Base-by-base conservation (phyloP, 2,888 invertebrate genomes). In the Encarsia formosa region DNA sequence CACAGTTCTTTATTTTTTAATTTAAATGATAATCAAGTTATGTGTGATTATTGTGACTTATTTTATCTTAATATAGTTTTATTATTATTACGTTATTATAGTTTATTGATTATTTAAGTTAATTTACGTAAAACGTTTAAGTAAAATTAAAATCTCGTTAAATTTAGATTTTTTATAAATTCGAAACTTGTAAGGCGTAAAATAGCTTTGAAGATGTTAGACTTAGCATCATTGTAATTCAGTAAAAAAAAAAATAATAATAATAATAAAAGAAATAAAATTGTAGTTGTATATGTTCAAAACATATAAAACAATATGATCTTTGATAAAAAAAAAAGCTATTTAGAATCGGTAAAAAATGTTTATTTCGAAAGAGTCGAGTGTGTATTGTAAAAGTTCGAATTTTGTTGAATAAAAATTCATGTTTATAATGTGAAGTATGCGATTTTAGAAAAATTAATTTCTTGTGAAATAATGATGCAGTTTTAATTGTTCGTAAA, bases 1-100 rank as follows among this genome's bases (percentile, higher is more conserved):
- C 16, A 34, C 16, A 9, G n/a, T 34, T 34, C 6, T n/a, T n/a
- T 34, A 9, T 8, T 49, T 44, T 46, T 35, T 19, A n/a, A 34
- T 39, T 45, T 45, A 29, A 24, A 46, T 46, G 35, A 49, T 50
- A 46, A 44, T 50, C 42, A 18, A 50, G 32, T 49, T 41, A 47
- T 43, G 53, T 47, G 50, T 54, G 50, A 50, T 54, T 47, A 39
- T 39, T 49, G 51, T 49, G 55, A 55, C 55, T 52, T 51, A 55
- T 38, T 31, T 49, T 45, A 45, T 18, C 20, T 39, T 45, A 35
- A 24, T 49, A 29, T 16, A 19, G n/a, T n/a, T n/a, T n/a, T n/a
- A n/a, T n/a, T n/a, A n/a, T n/a, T n/a, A n/a, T n/a, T n/a, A n/a
- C n/a, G n/a, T n/a, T n/a, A n/a, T n/a, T n/a, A n/a, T n/a, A n/a